Evolutionary conservation across 2,113 vertebrate species (phyloP).

Genomic region (Archocentrus centrarchus): DNA sequence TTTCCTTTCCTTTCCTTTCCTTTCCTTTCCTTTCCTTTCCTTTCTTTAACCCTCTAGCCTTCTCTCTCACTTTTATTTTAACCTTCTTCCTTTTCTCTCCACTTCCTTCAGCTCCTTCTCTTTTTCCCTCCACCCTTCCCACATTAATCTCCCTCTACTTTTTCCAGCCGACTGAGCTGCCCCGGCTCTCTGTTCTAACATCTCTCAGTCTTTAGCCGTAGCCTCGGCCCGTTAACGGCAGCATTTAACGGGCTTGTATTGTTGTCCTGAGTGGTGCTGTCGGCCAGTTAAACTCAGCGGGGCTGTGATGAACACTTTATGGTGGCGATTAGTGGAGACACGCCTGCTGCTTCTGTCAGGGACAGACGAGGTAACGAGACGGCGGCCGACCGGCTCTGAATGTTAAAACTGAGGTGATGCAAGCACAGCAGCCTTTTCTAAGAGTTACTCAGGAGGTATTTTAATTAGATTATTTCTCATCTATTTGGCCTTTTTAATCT

Average conservation of each 20-base stretch:
- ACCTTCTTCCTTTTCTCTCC: not conserved
- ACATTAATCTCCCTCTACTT: not conserved
- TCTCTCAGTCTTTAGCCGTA: not conserved
- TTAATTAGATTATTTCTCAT: rapidly evolving
- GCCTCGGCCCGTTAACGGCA: not conserved
- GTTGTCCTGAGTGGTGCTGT: not conserved
- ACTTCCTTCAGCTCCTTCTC: not conserved
- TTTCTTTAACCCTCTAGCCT: not conserved
- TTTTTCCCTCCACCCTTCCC: not conserved
- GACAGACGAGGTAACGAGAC: not conserved
- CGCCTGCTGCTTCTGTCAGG: not conserved
- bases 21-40: not conserved
- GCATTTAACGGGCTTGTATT: slow-evolving; percentile 18
- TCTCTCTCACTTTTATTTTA: not conserved
- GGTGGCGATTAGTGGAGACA: slow-evolving; percentile 23
- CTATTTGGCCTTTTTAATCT: not conserved
- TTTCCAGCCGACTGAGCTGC: slow-evolving; percentile 11
- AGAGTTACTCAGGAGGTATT: not conserved
- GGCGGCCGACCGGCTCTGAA: not conserved
- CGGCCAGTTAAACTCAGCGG: slow-evolving; percentile 22
- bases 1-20: not conserved
- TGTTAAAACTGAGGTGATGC: not conserved
- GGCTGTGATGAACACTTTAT: slow-evolving; percentile 27
- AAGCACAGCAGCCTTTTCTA: not conserved
- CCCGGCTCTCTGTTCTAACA: not conserved